Evolutionary conservation across 2,888 invertebrate genomes (phyloP).

Genomic region (Camptogramma bilineatum): DNA sequence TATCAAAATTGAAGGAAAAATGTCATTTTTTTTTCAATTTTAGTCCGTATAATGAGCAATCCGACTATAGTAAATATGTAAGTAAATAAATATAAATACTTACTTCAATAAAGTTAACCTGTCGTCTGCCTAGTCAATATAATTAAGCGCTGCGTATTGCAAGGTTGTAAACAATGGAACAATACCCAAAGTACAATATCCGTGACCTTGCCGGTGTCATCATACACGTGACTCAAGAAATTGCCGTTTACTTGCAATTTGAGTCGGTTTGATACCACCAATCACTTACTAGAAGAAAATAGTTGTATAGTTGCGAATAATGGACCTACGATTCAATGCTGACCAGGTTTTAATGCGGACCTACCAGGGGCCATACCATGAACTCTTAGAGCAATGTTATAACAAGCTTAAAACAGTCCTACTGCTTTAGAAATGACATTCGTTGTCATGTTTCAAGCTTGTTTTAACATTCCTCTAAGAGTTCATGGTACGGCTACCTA

Average conservation of each 20-base stretch:
- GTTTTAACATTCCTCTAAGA: no score
- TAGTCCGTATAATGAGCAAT: no score
- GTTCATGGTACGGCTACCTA: no score
- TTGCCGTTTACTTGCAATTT: slow-evolving; percentile 5
- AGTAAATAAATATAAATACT: background rate
- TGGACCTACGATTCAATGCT: no score
- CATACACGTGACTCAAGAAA: slow-evolving; percentile 28
- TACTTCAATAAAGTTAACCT: background rate
- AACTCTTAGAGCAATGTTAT: no score
- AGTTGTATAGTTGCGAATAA: background rate
- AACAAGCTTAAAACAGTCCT: no score
- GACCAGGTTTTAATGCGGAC: no score
- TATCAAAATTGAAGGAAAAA: no score
- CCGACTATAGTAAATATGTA: background rate
- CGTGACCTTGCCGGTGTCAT: slow-evolving; percentile 41
- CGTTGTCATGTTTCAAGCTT: no score
- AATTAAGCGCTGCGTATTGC: background rate
- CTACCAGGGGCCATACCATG: no score
- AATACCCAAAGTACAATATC: slow-evolving; percentile 24
- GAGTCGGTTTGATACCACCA: background rate
- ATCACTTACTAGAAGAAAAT: background rate
- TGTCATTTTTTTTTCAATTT: no score
- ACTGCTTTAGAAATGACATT: no score
- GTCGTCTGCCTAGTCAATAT: background rate
- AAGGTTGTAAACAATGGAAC: slow-evolving; percentile 20